A percentile compares a stretch with the other conserved stretches of the same genome.
Conservation (phyloP, 2,797 vertebrate species). For the Syngnathus rostellatus region DNA sequence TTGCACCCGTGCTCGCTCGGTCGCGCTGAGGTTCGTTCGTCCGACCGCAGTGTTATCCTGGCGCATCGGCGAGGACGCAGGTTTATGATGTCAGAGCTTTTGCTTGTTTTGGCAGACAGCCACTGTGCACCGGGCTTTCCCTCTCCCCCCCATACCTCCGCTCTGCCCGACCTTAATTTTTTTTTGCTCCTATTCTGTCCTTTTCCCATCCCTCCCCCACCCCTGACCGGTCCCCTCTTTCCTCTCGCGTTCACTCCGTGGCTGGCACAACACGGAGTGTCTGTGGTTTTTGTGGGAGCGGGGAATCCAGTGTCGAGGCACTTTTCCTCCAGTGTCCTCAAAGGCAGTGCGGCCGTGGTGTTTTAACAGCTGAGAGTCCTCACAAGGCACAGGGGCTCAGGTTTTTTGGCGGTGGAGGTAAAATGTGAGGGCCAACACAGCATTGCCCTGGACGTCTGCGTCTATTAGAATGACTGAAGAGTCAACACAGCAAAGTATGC, state of each 20-base stretch:
- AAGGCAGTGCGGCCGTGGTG: constrained; percentile 66
- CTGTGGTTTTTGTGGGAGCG: constrained; percentile 75
- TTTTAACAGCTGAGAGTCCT: constrained; percentile 81
- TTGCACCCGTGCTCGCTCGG: constrained; percentile 46
- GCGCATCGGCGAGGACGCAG: constrained; percentile 65
- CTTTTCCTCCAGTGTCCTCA: constrained; percentile 67
- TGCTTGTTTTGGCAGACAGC: constrained; percentile 69
- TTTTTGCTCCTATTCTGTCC: constrained; percentile 40
- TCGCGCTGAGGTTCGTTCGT: constrained; percentile 48
- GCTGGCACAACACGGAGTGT: constrained; percentile 69
- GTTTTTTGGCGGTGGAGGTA: constrained; percentile 69
- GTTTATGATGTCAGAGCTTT: constrained; percentile 73
- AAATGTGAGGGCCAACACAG: constrained; percentile 51
- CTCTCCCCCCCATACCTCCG: constrained; percentile 42
- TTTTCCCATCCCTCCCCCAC: constrained; percentile 60
- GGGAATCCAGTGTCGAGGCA: constrained; percentile 71
- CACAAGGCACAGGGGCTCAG: constrained; percentile 65
- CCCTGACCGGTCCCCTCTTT: constrained; percentile 44
- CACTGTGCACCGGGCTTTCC: constrained; percentile 65
- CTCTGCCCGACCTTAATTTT: constrained; percentile 34
- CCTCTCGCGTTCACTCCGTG: constrained; percentile 55
- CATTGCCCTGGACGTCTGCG: constrained; percentile 53
- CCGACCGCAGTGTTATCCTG: constrained; percentile 62
- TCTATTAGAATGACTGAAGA: constrained; percentile 45
- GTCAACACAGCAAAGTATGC: constrained; percentile 29